These are phyloP conservation scores for Calephelis virginiensis DNA, from an alignment of 1,140 invertebrate species.

Conservation along the genomic window DNA sequence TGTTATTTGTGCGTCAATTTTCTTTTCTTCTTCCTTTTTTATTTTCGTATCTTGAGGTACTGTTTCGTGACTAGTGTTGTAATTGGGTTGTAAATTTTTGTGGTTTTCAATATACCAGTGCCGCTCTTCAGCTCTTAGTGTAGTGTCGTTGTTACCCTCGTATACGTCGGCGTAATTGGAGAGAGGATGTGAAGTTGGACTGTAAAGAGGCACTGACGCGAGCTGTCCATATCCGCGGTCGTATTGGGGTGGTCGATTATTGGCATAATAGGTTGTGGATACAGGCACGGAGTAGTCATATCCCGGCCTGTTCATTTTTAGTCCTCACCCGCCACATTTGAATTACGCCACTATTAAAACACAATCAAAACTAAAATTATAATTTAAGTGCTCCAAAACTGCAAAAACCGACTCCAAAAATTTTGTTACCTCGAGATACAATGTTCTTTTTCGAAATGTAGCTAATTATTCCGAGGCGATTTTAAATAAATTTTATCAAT, in stretches of 20 bases:
- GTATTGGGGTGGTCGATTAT: constrained; percentile 67
- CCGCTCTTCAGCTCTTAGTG: constrained; percentile 72
- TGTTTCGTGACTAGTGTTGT: constrained; percentile 51
- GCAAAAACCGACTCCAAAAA: too few species aligned
- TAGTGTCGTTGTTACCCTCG: constrained; percentile 76
- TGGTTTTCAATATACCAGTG: constrained; percentile 78
- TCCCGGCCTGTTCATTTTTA: constrained; percentile 74
- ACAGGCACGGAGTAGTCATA: constrained; percentile 71
- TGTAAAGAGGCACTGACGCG: constrained; percentile 58
- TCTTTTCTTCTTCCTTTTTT: constrained; percentile 74
- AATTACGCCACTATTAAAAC: constrained; percentile 42
- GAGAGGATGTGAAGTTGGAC: constrained; percentile 61
- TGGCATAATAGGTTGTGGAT: constrained; percentile 65
- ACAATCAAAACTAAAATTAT: constrained; percentile 24
- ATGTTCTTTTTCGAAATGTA: too few species aligned
- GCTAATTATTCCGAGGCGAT: too few species aligned
- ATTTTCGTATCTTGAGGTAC: constrained; percentile 67
- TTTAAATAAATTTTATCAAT: too few species aligned
- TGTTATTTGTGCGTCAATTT: constrained; percentile 53
- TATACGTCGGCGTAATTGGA: constrained; percentile 73
- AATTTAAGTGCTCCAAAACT: background rate
- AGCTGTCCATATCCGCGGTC: constrained; percentile 65
- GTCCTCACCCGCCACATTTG: constrained; percentile 67
- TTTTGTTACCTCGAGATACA: too few species aligned
- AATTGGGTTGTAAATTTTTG: constrained; percentile 66